These are phyloP conservation scores for Alloplasta piceator DNA, from an alignment of 2,888 invertebrate species.

Conservation along the genomic window DNA sequence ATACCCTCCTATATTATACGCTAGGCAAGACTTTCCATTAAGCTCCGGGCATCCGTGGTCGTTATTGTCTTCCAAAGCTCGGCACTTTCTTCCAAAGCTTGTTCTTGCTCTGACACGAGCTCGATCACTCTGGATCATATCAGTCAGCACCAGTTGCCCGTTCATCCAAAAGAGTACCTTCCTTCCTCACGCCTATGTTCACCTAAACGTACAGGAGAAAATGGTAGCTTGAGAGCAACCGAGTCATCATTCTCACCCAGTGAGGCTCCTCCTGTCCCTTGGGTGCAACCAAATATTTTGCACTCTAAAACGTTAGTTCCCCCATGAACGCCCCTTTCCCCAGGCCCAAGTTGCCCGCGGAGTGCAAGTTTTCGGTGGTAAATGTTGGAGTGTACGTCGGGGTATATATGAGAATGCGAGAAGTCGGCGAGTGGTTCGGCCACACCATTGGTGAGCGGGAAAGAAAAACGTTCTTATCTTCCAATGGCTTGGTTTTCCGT, in stretches of 20 bases:
- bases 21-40: constrained; percentile 22
- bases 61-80: constrained; percentile 18
- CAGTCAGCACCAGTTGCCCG: constrained; percentile 45
- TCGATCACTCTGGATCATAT: constrained; percentile 63
- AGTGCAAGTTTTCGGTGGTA: constrained; percentile 40
- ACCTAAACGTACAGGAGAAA: constrained; percentile 12
- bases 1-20: constrained; percentile 18
- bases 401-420: constrained; percentile 17
- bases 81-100: constrained; percentile 10
- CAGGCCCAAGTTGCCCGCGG: constrained; percentile 25
- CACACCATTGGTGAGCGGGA: constrained; percentile 2
- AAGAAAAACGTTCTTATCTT: constrained; percentile 63
- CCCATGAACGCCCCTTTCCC: constrained; percentile 27
- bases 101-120: constrained; percentile 23
- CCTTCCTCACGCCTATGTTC: constrained; percentile 39
- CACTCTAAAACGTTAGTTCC: constrained; percentile 43
- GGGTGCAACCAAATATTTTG: constrained; percentile 57
- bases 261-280: background rate
- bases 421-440: constrained; percentile 5
- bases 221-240: constrained; percentile 44
- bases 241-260: constrained; percentile 45
- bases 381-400: constrained; percentile 43
- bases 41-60: constrained; percentile 11
- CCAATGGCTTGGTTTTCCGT: constrained; percentile 59
- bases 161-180: constrained; percentile 45